phyloP scores from a whole-genome alignment of 1,140 invertebrate species.

The Leptinotarsa lineolata region DNA sequence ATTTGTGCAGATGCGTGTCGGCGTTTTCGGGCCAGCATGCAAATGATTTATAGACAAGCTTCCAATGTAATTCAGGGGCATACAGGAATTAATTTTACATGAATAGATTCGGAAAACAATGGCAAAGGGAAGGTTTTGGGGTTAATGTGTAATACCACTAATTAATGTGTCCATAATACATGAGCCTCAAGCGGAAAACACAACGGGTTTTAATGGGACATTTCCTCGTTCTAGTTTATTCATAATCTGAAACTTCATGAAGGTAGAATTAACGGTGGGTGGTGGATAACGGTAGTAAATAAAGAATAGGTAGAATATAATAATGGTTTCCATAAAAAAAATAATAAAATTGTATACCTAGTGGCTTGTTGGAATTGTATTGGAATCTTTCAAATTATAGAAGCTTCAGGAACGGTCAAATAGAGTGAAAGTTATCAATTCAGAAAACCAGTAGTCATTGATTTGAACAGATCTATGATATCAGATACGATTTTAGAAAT shows the following conservation, averaged over 20 bases:
- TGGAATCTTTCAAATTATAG: too few relatives aligned
- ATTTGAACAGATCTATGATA: too few relatives aligned
- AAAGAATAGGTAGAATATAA: too few relatives aligned
- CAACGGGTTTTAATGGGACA: background rate
- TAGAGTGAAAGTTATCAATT: too few relatives aligned
- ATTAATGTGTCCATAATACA: constrained; percentile 1
- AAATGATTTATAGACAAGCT: background rate
- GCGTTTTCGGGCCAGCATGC: background rate
- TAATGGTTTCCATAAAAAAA: too few relatives aligned
- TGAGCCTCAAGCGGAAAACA: constrained; percentile 5
- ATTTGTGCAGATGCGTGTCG: too few relatives aligned
- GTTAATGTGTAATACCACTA: constrained; percentile 8
- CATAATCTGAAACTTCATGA: background rate
- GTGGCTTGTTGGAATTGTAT: too few relatives aligned
- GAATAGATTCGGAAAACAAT: constrained; percentile 4
- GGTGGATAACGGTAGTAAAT: too few relatives aligned
- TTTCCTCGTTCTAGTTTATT: background rate
- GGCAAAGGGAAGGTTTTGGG: background rate
- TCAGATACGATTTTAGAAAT: too few relatives aligned
- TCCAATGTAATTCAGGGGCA: background rate
- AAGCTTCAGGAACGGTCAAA: too few relatives aligned
- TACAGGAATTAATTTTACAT: constrained; percentile 1
- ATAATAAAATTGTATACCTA: too few relatives aligned
- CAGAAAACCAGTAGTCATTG: too few relatives aligned
- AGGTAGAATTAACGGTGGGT: background rate